These are phyloP conservation scores for Lucilia sericata DNA, from an alignment of 1,140 invertebrate species.

Conservation along the genomic window DNA sequence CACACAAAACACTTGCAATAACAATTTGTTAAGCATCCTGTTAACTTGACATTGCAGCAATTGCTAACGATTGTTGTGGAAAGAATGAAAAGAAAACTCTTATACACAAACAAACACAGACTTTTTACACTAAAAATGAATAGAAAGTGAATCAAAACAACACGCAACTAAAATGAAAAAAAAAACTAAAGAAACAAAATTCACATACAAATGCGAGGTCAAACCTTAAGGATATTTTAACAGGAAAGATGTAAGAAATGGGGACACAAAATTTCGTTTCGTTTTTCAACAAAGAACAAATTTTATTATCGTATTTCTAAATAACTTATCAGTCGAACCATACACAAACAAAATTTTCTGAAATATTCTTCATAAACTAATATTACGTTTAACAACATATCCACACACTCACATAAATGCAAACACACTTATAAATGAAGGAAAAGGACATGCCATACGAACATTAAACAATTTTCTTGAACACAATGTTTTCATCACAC, in stretches of 20 bases:
- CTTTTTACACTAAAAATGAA: not conserved
- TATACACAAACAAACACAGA: not conserved
- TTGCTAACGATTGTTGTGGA: constrained; percentile 34
- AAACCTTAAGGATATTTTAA: no score
- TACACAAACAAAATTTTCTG: not conserved
- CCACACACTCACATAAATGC: not conserved
- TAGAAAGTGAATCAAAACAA: constrained; percentile 2
- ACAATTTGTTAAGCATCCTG: constrained; percentile 42
- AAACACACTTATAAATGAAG: not conserved
- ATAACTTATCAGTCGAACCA: no score
- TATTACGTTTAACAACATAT: no score
- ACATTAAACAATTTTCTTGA: constrained; percentile 15
- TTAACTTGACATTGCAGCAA: constrained; percentile 45
- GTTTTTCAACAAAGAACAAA: no score
- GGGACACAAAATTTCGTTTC: no score
- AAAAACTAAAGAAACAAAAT: not conserved
- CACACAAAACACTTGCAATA: constrained; percentile 23
- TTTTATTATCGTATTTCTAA: no score
- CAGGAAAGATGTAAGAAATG: no score
- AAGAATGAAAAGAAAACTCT: constrained; percentile 15
- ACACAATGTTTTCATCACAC: constrained; percentile 17
- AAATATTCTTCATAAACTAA: not conserved
- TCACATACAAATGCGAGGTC: not conserved
- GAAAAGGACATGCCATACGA: not conserved
- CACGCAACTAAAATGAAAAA: constrained; percentile 20